phyloP scores from a whole-genome alignment of 64 coral and sea anemone genomes.

The Pocillopora verrucosa region DNA sequence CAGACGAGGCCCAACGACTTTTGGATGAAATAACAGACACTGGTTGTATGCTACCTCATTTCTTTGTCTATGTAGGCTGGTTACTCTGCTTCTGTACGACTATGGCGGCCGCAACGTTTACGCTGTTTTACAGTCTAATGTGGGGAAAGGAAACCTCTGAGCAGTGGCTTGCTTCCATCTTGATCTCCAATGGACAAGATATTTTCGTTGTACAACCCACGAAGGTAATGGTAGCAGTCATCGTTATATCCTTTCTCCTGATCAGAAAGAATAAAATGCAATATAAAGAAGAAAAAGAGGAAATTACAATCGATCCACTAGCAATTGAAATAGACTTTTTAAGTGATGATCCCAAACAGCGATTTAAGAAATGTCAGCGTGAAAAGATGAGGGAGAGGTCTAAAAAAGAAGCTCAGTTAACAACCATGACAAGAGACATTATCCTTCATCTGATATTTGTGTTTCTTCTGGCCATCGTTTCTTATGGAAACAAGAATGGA shows the following conservation, averaged over 20 bases:
- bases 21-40: constrained; percentile 15
- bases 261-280: not conserved
- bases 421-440: constrained; percentile 36
- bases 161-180: too few species aligned
- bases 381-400: constrained; percentile 22
- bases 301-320: not conserved
- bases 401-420: constrained; percentile 42
- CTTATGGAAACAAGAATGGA: constrained; percentile 50
- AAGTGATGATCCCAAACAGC: constrained; percentile 17
- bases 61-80: constrained; percentile 43
- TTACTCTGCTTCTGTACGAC: too few species aligned
- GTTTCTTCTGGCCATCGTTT: constrained; percentile 45
- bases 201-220: too few species aligned
- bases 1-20: not conserved
- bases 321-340: not conserved
- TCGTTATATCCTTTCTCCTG: too few species aligned
- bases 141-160: too few species aligned
- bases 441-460: constrained; percentile 56
- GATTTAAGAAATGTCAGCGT: constrained; percentile 3
- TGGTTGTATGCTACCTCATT: constrained; percentile 49
- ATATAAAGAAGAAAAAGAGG: not conserved
- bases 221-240: too few species aligned
- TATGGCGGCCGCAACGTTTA: too few species aligned
- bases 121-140: too few species aligned
- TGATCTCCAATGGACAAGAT: too few species aligned